Evolutionary conservation across 2,888 invertebrate genomes (phyloP), one percentile per base, ranked within the genome.

Genomic region (Lasiommata megera): DNA sequence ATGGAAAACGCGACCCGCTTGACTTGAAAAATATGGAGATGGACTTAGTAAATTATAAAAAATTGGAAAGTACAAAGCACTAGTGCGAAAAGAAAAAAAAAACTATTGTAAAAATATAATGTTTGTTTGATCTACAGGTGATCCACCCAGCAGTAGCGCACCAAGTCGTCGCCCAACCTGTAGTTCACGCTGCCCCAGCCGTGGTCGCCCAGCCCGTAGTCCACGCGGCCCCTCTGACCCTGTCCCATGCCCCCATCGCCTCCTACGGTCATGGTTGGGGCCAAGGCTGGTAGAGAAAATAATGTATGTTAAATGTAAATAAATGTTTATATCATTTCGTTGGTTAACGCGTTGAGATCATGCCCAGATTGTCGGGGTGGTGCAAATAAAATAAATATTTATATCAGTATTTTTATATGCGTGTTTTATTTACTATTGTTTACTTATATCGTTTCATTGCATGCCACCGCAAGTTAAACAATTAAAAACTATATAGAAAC

Each of bases 261-360:
- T 71, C 67, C 12, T 76, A 75, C 54, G 84, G 82, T 37, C 88
- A 88, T 59, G 84, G 86, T 8, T 89, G 87, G 59, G 83, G 82
- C 41, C 87, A 88, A 59, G 84, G 85, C n/a, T 88, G 88, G 88
- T 89, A 80, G 71, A 5, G 3, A 2, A 23, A 23, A 6, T 6
- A n/a, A 37, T 51, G 44, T 17, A 53, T 29, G 14, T 52, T 53
- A 56, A 62, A 68, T 74, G 73, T 79, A 75, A 71, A 72, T 77
- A 73, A 73, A 31, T 46, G 29, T 46, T 68, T 64, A 70, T 62
- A 61, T 65, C 65, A 63, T 55, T 58, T 67, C 40, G 61, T 60
- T 58, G 70, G 66, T 76, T 66, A 74, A 76, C 76, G 80, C 80
- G 84, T 86, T 82, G 75, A 86, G 83, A 81, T 87, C 82, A 76